Evolutionary conservation across 2,888 invertebrate genomes (phyloP).

Genomic region (Caradrina kadenii): DNA sequence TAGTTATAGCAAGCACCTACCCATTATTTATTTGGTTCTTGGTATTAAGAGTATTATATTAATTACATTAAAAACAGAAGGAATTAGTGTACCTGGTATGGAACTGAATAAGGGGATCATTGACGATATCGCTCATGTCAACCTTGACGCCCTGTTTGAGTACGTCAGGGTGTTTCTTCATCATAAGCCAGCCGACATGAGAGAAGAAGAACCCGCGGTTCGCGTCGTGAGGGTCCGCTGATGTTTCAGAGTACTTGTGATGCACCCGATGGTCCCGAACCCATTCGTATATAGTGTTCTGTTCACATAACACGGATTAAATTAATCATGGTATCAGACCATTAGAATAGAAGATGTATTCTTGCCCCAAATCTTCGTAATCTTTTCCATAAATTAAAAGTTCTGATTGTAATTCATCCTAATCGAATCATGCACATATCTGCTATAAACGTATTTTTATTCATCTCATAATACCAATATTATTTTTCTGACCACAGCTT

Average conservation of each 20-base stretch:
- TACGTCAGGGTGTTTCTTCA: slow-evolving; percentile 97
- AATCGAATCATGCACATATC: background rate
- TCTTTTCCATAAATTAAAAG: background rate
- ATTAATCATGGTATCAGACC: background rate
- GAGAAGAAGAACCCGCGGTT: slow-evolving; percentile 97
- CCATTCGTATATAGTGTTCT: slow-evolving; percentile 94
- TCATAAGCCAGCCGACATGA: slow-evolving; percentile 98
- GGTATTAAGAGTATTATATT: too few relatives aligned
- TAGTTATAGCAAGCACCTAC: too few relatives aligned
- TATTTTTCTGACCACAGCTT: background rate
- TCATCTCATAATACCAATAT: too few relatives aligned
- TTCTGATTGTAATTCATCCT: background rate
- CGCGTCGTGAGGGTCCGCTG: slow-evolving; percentile 96
- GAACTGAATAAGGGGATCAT: slow-evolving; percentile 94
- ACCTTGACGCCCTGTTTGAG: slow-evolving; percentile 93
- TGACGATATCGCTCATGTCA: slow-evolving; percentile 95
- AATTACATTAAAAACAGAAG: too few relatives aligned
- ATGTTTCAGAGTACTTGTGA: slow-evolving; percentile 94
- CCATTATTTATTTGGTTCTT: too few relatives aligned
- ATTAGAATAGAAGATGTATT: background rate
- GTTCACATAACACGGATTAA: slow-evolving; percentile 30
- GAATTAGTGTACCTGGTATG: slow-evolving; percentile 92
- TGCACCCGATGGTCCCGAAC: slow-evolving; percentile 94
- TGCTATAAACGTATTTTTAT: too few relatives aligned
- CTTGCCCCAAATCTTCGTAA: background rate